Conservation (phyloP, 2,797 vertebrate genomes). For the Lagocephalus sceleratus region DNA sequence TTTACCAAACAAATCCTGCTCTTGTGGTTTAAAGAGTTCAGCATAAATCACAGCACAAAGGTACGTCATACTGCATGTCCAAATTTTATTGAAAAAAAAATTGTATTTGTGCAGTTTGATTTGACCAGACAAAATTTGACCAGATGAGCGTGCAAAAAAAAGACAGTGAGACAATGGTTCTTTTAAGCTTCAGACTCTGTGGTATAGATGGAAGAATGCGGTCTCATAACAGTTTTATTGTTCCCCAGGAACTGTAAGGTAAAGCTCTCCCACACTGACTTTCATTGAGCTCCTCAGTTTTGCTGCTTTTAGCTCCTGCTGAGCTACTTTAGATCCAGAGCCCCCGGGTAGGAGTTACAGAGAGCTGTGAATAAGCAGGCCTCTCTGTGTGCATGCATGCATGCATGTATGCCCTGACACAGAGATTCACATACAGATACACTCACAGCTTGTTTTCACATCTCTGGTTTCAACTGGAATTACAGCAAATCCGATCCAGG, state of each 20-base stretch:
- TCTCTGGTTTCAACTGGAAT: conserved; percentile 30
- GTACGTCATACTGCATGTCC: no score
- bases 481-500: conserved; percentile 34
- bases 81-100: no score
- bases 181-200: conserved; percentile 25
- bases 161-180: background rate
- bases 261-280: conserved; percentile 26
- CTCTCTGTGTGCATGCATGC: conserved; percentile 46
- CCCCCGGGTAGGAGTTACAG: conserved; percentile 39
- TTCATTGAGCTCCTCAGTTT: conserved; percentile 39
- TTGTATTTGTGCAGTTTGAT: no score
- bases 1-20: no score
- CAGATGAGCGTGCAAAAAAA: no score
- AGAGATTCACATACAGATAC: background rate
- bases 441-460: conserved; percentile 26
- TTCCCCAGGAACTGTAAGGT: conserved; percentile 46
- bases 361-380: conserved; percentile 43
- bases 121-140: no score
- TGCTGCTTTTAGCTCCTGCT: conserved; percentile 33
- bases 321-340: conserved; percentile 42
- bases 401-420: conserved; percentile 15
- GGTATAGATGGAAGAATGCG: conserved; percentile 43
- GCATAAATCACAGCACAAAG: no score
- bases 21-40: no score
- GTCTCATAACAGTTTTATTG: conserved; percentile 55